These are phyloP conservation scores for Acanthurus lineatus DNA, from an alignment of 2,797 vertebrate species.

Conservation along the genomic window DNA sequence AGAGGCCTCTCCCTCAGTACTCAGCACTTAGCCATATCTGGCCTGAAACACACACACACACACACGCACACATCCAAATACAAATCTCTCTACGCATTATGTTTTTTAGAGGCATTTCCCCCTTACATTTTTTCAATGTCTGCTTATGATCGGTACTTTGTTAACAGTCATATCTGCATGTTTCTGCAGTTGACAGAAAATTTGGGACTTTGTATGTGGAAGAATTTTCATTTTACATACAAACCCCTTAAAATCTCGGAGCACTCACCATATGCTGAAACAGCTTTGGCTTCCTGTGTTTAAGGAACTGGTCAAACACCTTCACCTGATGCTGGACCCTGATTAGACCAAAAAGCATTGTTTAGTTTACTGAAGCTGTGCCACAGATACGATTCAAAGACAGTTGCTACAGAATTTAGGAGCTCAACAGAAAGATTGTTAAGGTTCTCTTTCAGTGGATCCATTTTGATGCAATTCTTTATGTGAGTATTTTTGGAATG, in stretches of 20 bases:
- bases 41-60: conserved; percentile 18
- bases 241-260: neutral
- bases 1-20: conserved; percentile 30
- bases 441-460: neutral
- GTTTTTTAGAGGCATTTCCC: neutral
- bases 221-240: neutral
- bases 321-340: conserved; percentile 84
- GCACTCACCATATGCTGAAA: conserved; percentile 82
- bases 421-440: neutral
- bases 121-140: neutral
- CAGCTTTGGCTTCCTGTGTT: conserved; percentile 82
- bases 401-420: neutral
- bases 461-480: neutral
- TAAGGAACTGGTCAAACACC: conserved; percentile 84
- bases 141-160: neutral
- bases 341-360: neutral
- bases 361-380: neutral
- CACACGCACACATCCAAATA: neutral
- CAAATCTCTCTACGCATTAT: neutral
- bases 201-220: too few species aligned
- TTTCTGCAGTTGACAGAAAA: neutral
- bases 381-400: neutral
- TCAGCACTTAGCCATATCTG: conserved; percentile 51
- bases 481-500: neutral
- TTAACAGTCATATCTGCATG: neutral